Percentiles rank a stretch among this genome's conserved stretches.
These are phyloP conservation scores for Nicator chloris DNA, from an alignment of 2,113 vertebrate species.

Conservation along the genomic window DNA sequence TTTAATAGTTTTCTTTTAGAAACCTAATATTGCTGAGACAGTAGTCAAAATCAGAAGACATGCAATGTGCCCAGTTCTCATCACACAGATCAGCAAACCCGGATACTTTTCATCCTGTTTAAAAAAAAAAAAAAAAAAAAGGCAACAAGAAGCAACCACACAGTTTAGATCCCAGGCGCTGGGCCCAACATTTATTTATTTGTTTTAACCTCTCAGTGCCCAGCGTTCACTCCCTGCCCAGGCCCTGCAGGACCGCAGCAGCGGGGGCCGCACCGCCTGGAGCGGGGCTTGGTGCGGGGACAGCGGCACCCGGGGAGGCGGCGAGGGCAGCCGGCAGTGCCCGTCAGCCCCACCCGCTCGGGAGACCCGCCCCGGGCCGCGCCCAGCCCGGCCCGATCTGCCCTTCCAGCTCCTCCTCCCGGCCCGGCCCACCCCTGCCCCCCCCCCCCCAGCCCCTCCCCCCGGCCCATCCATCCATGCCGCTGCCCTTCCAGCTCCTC, in stretches of 20 bases:
- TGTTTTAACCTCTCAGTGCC: neutral
- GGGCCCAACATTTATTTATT: neutral
- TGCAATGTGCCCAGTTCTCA: neutral
- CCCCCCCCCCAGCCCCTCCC: neutral
- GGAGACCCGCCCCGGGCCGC: no score
- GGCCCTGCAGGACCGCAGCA: neutral
- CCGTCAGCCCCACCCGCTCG: no score
- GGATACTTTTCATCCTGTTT: neutral
- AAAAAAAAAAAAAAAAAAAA: neutral
- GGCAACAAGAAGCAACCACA: no score
- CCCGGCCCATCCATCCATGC: neutral
- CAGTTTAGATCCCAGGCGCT: neutral
- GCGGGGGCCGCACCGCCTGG: neutral
- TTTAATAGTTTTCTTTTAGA: neutral
- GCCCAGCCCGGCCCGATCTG: neutral
- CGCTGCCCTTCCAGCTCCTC: neutral
- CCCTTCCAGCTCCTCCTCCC: neutral
- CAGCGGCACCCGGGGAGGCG: neutral
- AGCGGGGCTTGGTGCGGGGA: neutral
- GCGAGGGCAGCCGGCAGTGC: fast-evolving
- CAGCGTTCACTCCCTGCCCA: neutral
- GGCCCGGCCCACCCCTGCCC: neutral
- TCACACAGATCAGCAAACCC: fast-evolving
- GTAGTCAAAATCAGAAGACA: neutral
- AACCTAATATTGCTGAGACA: neutral